These are phyloP conservation scores for Gryllus bimaculatus DNA, from an alignment of 1,140 invertebrate genomes.

Conservation along the genomic window DNA sequence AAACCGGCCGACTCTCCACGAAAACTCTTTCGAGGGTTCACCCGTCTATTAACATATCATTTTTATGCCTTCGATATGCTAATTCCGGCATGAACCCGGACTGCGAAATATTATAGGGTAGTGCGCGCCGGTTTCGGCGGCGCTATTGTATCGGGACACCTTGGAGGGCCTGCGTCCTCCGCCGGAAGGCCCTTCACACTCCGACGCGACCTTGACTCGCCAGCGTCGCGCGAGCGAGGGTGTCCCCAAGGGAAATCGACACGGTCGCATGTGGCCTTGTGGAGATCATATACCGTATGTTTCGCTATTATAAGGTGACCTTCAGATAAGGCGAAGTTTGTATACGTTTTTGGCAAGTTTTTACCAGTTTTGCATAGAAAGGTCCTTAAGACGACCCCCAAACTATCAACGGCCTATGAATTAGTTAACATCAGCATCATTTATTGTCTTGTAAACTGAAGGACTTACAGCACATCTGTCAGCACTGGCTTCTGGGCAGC, in stretches of 20 bases:
- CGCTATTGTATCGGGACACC: background rate
- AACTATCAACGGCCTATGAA: too few species aligned
- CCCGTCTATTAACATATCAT: slow-evolving; percentile 4
- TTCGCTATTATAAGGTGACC: too few species aligned
- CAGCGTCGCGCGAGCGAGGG: background rate
- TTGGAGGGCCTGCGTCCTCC: background rate
- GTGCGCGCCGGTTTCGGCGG: background rate
- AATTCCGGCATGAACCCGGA: background rate
- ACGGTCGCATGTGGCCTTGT: background rate
- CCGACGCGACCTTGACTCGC: background rate
- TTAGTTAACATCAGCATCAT: too few species aligned
- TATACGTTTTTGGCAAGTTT: too few species aligned
- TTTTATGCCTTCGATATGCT: background rate
- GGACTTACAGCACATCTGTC: too few species aligned
- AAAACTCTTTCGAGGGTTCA: background rate
- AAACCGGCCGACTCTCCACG: background rate
- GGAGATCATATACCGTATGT: too few species aligned
- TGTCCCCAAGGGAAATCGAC: background rate
- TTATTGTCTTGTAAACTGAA: too few species aligned
- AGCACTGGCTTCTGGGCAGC: too few species aligned
- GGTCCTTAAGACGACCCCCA: too few species aligned
- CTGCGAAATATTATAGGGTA: background rate
- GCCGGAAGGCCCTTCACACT: background rate
- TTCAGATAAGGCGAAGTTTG: too few species aligned
- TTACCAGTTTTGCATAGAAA: too few species aligned